Evolutionary conservation across 2,888 invertebrate species (phyloP), one percentile per base, ranked within the genome.

Genomic region (Acronicta leporina): DNA sequence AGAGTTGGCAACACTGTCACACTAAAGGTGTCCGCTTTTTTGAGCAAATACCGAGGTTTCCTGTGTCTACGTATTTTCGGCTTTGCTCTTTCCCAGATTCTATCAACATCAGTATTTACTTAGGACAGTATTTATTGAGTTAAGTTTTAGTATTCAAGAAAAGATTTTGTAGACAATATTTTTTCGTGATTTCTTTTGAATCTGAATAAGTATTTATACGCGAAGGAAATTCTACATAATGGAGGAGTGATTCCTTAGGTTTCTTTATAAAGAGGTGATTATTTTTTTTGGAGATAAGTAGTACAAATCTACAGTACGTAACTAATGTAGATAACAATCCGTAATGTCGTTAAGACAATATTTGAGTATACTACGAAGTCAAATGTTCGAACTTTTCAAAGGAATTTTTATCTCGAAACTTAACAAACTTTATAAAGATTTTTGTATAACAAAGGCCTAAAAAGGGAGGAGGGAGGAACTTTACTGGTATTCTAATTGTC

Each of bases 371-470:
- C 59, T 44, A 47, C 41, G 20, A 47, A 65, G 54, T 70, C 67
- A 65, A 68, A 79, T 71, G 73, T 46, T 55, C 20, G 44, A 77
- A 68, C 54, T 76, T 79, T 74, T 51, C 63, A 73, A 79, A 68
- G 63, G 66, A 68, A 65, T 76, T 76, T 78, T 76, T 76, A 71
- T 77, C 76, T 61, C n/a, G 41, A 56, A 73, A 71, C 60, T 71
- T 52, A 56, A 57, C 40, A 40, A 63, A 75, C 53, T 67, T 75
- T 54, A 52, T 8, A 42, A 63, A 60, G 54, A 61, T 58, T 73
- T 78, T 78, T 73, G 68, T 71, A 45, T 68, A 67, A 75, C 79
- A 78, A 78, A 68, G 53, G 63, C 53, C 42, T 44, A 60, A 54
- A 48, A 61, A 63, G 59, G 49, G 51, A 2, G 11, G 5, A 2